Percentiles rank a stretch among this genome's conserved stretches.
Evolutionary conservation across 2,888 invertebrate genomes (phyloP).

Genomic region (Agrenia bidenticulata): DNA sequence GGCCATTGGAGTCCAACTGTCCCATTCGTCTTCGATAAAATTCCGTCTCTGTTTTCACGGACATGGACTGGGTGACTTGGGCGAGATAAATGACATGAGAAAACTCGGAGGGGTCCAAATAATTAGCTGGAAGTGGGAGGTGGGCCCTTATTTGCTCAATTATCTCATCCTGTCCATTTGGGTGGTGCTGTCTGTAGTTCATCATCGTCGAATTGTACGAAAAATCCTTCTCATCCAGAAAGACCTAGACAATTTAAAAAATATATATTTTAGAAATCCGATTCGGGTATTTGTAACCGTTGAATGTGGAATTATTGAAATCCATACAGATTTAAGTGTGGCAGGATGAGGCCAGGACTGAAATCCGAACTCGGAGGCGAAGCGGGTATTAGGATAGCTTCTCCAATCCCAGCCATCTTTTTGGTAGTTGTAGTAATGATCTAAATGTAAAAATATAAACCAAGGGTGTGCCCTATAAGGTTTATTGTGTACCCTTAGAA

Average conservation of each 20-base stretch:
- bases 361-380: constrained; percentile 93
- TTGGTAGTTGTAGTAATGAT: constrained; percentile 59
- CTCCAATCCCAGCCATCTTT: constrained; percentile 57
- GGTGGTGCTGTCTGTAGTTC: constrained; percentile 77
- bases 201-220: constrained; percentile 55
- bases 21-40: constrained; percentile 54
- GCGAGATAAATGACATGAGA: constrained; percentile 76
- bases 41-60: constrained; percentile 60
- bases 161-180: constrained; percentile 69
- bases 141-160: constrained; percentile 64
- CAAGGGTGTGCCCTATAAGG: no score
- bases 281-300: background rate
- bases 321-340: constrained; percentile 48
- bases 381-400: constrained; percentile 60
- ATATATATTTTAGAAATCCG: no score
- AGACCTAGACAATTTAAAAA: background rate
- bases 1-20: constrained; percentile 53
- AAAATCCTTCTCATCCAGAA: constrained; percentile 54
- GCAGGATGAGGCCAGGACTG: constrained; percentile 75
- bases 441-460: constrained; percentile 16
- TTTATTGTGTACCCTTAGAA: no score
- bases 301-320: background rate
- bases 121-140: constrained; percentile 63
- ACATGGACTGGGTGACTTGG: constrained; percentile 70
- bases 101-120: constrained; percentile 58